These are phyloP conservation scores for Percina caprodes DNA, from an alignment of 2,113 vertebrate genomes.

Conservation along the genomic window DNA sequence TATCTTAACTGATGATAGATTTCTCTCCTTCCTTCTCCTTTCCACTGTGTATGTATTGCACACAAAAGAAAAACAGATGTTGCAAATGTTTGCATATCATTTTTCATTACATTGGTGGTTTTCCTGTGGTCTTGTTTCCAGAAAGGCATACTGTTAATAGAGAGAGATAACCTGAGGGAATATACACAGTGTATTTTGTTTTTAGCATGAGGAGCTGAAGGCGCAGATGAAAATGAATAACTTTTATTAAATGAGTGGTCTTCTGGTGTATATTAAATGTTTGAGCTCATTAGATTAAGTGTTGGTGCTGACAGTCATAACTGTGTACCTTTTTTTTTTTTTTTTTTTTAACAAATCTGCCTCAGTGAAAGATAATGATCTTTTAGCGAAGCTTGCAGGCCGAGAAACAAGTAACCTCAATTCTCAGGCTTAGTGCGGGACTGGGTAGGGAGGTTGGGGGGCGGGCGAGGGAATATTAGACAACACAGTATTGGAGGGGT, in stretches of 20 bases:
- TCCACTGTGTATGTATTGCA: conserved; percentile 60
- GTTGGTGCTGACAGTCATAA: conserved; percentile 71
- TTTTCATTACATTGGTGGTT: conserved; percentile 64
- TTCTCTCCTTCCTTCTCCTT: conserved; percentile 53
- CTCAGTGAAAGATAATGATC: conserved; percentile 57
- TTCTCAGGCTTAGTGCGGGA: conserved; percentile 40
- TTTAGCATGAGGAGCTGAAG: conserved; percentile 39
- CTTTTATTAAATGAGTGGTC: conserved; percentile 53
- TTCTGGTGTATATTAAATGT: conserved; percentile 46
- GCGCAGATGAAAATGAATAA: conserved; percentile 46
- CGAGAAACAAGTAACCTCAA: conserved; percentile 64
- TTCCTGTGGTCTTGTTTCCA: conserved; percentile 51
- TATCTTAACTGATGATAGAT: conserved; percentile 79
- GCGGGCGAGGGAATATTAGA: conserved; percentile 40
- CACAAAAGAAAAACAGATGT: conserved; percentile 84
- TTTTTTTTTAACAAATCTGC: conserved; percentile 32
- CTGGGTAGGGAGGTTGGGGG: neutral
- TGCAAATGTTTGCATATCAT: conserved; percentile 71
- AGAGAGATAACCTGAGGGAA: conserved; percentile 34
- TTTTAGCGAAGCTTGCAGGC: conserved; percentile 61
- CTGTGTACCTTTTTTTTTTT: conserved; percentile 32
- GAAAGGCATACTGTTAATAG: conserved; percentile 65
- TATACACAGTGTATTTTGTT: conserved; percentile 14
- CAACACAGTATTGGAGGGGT: conserved; percentile 56
- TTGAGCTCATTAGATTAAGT: conserved; percentile 63